These are phyloP conservation scores for Urocyon cinereoargenteus DNA, from an alignment of 2,797 vertebrate species.

Conservation along the genomic window DNA sequence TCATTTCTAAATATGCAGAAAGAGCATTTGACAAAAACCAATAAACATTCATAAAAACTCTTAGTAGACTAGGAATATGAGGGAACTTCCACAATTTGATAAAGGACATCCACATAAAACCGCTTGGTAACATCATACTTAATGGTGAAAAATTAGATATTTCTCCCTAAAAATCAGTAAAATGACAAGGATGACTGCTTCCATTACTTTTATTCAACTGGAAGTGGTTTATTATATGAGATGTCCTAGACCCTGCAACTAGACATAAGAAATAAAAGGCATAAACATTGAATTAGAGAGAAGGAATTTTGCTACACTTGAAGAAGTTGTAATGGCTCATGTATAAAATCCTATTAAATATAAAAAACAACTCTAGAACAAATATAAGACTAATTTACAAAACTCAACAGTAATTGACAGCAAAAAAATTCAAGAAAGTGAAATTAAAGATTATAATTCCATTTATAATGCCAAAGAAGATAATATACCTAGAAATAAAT, in stretches of 20 bases:
- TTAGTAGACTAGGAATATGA: neutral
- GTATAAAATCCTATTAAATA: neutral
- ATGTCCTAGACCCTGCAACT: neutral
- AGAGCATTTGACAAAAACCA: neutral
- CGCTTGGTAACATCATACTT: neutral
- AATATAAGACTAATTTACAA: neutral
- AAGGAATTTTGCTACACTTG: neutral
- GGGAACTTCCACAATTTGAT: neutral
- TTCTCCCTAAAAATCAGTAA: neutral
- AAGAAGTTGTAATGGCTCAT: neutral
- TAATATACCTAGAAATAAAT: neutral
- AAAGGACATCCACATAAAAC: neutral
- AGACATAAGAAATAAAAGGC: neutral
- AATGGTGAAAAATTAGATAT: neutral
- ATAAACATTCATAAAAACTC: neutral
- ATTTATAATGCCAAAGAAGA: neutral
- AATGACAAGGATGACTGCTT: neutral
- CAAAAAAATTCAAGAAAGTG: conserved; percentile 7
- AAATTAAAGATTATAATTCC: neutral
- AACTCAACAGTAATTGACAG: neutral
- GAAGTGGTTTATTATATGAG: neutral
- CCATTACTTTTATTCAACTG: neutral
- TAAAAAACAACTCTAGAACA: neutral
- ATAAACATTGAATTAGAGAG: neutral
- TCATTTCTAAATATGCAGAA: neutral